Evolutionary conservation across 1,140 invertebrate species (phyloP), one percentile per base, ranked within the genome.

Genomic region (Sarcophaga bullata): DNA sequence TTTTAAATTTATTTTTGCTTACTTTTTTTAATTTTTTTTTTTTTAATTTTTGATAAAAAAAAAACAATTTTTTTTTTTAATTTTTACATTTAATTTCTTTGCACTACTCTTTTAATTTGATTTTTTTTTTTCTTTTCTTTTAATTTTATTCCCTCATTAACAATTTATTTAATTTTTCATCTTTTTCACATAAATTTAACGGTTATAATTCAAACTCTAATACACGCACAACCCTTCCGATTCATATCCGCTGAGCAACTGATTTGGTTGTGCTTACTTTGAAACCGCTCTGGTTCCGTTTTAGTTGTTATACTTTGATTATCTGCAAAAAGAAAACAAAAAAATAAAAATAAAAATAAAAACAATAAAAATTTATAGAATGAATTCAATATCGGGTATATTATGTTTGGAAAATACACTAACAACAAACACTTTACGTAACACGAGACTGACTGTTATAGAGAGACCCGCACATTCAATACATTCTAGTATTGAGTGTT

Each of bases 1-100:
- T 80, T 17, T 58, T 62, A 80, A 78, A 15, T 50, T 78, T 78
- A n/a, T 80, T 80, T 80, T 80, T 9, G 17, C 50, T 52, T 19
- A 80, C 19, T 47, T 73, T 80, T 52, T 10, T 9, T 52, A 17
- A 58, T 49, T 68, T 72, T 19, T 81, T 49, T 73, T 58, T 0
- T 47, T 78, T 48, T 48, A 17, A 10, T 78, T 25, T 47, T 13
- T 52, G 25, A 47, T 19, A 19, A 50, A 78, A 78, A 78, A 9
- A 50, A 58, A 58, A 13, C n/a, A n/a, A 6, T 78, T 62, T 15
- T 80, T 78, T 78, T 17, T 10, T 80, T 80, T 80, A 17, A 50
- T 25, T 49, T n/a, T 80, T 80, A 52, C 13, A 48, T 50, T 11
- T n/a, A 37, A 37, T 37, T 37, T 37, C 25, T 37, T 37, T 37